These are phyloP conservation scores for Fragum fragum DNA, from an alignment of 2,888 invertebrate genomes.

Conservation along the genomic window DNA sequence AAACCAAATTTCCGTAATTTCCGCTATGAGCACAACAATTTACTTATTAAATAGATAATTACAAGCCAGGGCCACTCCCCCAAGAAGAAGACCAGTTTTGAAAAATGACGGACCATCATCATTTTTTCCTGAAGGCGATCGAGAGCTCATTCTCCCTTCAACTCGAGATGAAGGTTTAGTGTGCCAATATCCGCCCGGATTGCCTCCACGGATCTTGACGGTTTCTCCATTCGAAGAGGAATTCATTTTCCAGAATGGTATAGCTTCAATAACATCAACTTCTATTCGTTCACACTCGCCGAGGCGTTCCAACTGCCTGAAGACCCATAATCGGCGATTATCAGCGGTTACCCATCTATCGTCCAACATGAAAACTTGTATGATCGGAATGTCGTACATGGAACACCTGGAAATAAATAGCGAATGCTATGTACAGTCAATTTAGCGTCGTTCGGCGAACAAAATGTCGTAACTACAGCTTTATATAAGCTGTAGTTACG, in stretches of 20 bases:
- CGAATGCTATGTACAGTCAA: too few relatives aligned
- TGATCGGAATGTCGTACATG: background rate
- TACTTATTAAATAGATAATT: too few relatives aligned
- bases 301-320: slow-evolving; percentile 30
- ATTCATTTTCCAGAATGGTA: background rate
- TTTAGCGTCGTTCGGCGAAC: too few relatives aligned
- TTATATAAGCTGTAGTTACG: too few relatives aligned
- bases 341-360: slow-evolving; percentile 23
- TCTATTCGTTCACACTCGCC: slow-evolving; percentile 14
- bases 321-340: slow-evolving; percentile 34
- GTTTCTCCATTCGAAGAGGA: background rate
- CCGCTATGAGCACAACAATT: too few relatives aligned
- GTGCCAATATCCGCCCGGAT: background rate
- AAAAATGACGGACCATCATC: too few relatives aligned
- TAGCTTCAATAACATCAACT: background rate
- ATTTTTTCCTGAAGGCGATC: too few relatives aligned
- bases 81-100: too few relatives aligned
- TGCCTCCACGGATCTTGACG: background rate
- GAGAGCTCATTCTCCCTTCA: too few relatives aligned
- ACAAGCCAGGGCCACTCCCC: too few relatives aligned
- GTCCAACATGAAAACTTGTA: background rate
- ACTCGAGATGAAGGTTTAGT: background rate
- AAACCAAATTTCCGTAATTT: too few relatives aligned
- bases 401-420: background rate
- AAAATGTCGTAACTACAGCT: too few relatives aligned